Base-by-base conservation (phyloP, 2,888 invertebrate genomes). In the Asteroscopus sphinx region DNA sequence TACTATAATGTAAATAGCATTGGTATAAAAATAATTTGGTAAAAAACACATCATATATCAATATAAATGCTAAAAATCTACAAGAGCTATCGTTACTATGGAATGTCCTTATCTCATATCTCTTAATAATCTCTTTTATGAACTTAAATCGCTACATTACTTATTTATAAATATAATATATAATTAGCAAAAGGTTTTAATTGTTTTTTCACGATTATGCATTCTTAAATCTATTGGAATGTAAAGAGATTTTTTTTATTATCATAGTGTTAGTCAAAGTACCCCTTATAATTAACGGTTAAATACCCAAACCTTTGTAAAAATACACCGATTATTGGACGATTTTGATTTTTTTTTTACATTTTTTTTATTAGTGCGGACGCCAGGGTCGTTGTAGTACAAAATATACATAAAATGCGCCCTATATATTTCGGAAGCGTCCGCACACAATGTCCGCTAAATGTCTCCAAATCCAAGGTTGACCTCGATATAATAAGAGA, bases 11-110 rank as follows among this genome's bases (percentile, higher is more conserved):
- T 89, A 89, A 76, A 90, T 87, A 90, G 88, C 93, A 93, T 93
- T 93, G 93, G 93, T 93, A 93, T 93, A 85, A 87, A 88, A 89
- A 85, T 82, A 92, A 92, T 92, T 93, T 93, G 92, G 93, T 92
- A 91, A 92, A 86, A 86, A 86, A 87, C 85, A 80, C 63, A 64
- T 73, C 61, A 60, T 73, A 70, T 63, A 70, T 72, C 62, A 74
- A 76, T 63, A 84, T 89, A 90, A 87, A 89, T 86, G 83, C 90
- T 92, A 88, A 81, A 69, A 64, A 77, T 83, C 87, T 91, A 91
- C 80, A 87, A 65, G 86, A 91, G 88, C 92, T 92, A 92, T 88
- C 88, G 79, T 67, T 65, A 83, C 81, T 85, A 87, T 86, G 87
- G 86, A 89, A 87, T 88, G 87, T 88, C 73, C 74, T 73, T 84